Evolutionary conservation across 2,797 vertebrate genomes (phyloP), one percentile per base, ranked within the genome.

Genomic region (Acrossocheilus fasciatus): DNA sequence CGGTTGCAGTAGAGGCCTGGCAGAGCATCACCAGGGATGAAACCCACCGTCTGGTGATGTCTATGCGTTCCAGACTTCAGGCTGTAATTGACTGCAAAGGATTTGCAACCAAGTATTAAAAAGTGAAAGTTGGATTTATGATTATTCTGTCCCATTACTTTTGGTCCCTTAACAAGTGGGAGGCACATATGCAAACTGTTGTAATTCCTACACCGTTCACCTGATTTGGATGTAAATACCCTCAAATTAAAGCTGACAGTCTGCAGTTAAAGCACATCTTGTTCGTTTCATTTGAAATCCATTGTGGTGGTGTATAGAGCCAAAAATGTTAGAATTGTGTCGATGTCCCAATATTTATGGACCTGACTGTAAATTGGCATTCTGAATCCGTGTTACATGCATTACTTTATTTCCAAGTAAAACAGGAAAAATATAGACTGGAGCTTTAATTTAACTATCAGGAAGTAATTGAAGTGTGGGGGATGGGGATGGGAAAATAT

Each of bases 91-190:
- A 82, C 80, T 70, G 66, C 30, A 82, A 82, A 82, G 66, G 80
- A 70, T 70, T 82, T 82, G 80, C 45, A 70, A 81, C 64, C 80
- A 82, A 70, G 66, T 54, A 70, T 82, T 50, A 68, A 81, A 77
- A 80, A 26, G 11, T 62, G 76, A 62, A 79, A 78, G 30, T 77
- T 77, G 57, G 10, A 77, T 57, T 57, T 77, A 77, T 39, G 47
- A 77, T 57, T 57, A 39, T 20, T 77, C 52, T 78, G 52, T 78
- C 52, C 76, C 75, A 80, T 85, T 80, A 72, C 62, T 80, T 85
- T 85, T 41, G 74, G 64, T 80, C 84, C 50, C 74, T 79, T 86
- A 86, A 86, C 47, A 87, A 87, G 76, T 74, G 82, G 2, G 30
- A 30, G 30, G 30, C 30, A 30, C 30, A 30, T 30, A 30, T 30